These are phyloP conservation scores for Maconellicoccus hirsutus DNA, from an alignment of 1,140 invertebrate species.

Conservation along the genomic window DNA sequence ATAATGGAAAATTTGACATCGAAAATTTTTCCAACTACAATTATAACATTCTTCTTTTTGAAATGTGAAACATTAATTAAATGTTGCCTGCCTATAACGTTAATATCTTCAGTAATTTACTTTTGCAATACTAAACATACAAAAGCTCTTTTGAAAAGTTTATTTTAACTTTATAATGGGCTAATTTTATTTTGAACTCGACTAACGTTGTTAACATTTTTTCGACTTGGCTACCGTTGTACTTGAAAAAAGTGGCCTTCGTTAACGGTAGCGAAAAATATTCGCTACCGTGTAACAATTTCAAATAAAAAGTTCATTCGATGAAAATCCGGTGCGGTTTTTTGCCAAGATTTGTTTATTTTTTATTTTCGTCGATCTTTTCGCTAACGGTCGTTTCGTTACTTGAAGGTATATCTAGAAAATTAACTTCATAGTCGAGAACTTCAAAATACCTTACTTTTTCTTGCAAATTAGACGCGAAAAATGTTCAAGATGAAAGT, in stretches of 20 bases:
- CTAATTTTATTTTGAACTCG: conserved; percentile 4
- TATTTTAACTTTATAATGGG: conserved; percentile 1
- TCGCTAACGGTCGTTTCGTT: background rate
- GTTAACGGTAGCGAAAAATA: background rate
- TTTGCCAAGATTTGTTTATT: background rate
- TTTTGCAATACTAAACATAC: background rate
- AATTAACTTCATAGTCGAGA: no score
- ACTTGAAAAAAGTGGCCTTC: background rate
- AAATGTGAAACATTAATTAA: conserved; percentile 3
- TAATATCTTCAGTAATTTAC: conserved; percentile 10
- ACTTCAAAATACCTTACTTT: no score
- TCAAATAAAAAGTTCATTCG: background rate
- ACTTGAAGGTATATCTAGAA: background rate
- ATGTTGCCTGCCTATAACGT: background rate
- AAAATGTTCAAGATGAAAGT: no score
- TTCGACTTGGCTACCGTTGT: background rate
- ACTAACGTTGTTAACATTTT: background rate
- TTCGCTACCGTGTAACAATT: background rate
- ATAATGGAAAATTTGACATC: background rate
- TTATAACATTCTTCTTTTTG: background rate
- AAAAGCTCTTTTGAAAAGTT: conserved; percentile 1
- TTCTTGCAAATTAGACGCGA: no score
- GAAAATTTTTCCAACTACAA: background rate
- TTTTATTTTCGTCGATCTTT: background rate
- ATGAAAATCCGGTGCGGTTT: background rate